phyloP scores from a whole-genome alignment of 2,113 vertebrate genomes.

The Passer montanus region DNA sequence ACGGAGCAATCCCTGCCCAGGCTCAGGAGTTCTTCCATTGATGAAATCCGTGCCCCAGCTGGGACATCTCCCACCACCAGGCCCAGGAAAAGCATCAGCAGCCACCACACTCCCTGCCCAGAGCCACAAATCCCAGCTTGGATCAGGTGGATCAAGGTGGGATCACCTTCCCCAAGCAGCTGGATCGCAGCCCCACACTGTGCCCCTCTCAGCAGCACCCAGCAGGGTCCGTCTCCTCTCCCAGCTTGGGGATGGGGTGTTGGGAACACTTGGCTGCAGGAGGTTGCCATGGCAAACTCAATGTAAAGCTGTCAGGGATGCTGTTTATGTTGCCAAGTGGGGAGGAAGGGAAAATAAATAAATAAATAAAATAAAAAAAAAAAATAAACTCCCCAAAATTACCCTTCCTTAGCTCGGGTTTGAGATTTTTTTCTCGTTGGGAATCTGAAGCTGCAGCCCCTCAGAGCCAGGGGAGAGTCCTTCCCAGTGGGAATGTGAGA shows the following conservation, averaged over 20 bases:
- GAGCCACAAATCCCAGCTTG: neutral
- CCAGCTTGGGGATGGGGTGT: neutral
- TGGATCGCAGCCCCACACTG: neutral
- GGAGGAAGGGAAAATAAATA: neutral
- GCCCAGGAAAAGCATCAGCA: neutral
- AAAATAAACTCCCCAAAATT: neutral
- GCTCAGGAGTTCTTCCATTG: neutral
- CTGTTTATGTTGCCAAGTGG: conserved; percentile 55
- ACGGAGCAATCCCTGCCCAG: neutral
- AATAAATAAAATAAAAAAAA: neutral
- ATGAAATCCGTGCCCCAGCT: fast-evolving
- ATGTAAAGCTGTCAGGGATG: conserved; percentile 47
- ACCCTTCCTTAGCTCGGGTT: neutral
- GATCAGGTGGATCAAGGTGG: neutral
- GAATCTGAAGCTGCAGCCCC: neutral
- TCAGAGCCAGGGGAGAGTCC: fast-evolving
- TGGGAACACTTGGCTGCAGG: conserved; percentile 25
- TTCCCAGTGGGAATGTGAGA: neutral
- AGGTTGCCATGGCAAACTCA: conserved; percentile 74
- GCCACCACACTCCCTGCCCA: neutral
- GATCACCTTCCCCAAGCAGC: neutral
- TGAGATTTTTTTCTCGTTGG: neutral
- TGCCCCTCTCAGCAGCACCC: neutral
- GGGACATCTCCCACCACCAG: neutral
- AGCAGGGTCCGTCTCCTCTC: neutral